Conservation (phyloP, 2,888 invertebrate genomes). For the Bhutanitis thaidina region DNA sequence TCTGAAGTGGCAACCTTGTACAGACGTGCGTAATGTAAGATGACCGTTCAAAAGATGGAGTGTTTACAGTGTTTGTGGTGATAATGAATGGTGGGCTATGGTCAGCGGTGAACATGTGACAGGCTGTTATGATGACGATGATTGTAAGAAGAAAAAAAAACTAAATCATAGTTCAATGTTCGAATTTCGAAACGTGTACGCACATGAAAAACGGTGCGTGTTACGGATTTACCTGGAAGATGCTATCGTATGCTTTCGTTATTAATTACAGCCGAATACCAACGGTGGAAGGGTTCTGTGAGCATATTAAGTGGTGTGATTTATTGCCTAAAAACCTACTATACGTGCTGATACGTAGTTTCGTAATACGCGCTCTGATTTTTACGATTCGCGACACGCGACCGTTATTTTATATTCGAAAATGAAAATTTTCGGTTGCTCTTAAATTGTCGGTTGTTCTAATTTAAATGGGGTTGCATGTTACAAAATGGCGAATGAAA, state of each 20-base stretch:
- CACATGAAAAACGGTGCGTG: slow-evolving; percentile 23
- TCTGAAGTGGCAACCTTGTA: no score
- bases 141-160: no score
- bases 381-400: slow-evolving; percentile 63
- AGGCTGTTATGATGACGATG: no score
- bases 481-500: background rate
- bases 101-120: no score
- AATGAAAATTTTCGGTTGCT: slow-evolving; percentile 12
- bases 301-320: slow-evolving; percentile 65
- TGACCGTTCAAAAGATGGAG: no score
- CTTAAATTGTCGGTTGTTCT: slow-evolving; percentile 15
- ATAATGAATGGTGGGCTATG: no score
- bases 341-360: slow-evolving; percentile 68
- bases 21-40: no score
- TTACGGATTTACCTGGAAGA: slow-evolving; percentile 29
- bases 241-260: slow-evolving; percentile 61
- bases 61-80: no score
- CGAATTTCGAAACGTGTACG: background rate
- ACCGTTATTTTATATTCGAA: slow-evolving; percentile 26
- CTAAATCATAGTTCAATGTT: no score
- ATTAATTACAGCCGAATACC: slow-evolving; percentile 67
- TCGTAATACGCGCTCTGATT: slow-evolving; percentile 55
- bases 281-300: slow-evolving; percentile 58
- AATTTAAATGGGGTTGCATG: slow-evolving; percentile 15
- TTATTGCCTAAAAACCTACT: slow-evolving; percentile 58